These are phyloP conservation scores for Ceraclea dissimilis DNA, from an alignment of 2,888 invertebrate genomes.

Conservation along the genomic window DNA sequence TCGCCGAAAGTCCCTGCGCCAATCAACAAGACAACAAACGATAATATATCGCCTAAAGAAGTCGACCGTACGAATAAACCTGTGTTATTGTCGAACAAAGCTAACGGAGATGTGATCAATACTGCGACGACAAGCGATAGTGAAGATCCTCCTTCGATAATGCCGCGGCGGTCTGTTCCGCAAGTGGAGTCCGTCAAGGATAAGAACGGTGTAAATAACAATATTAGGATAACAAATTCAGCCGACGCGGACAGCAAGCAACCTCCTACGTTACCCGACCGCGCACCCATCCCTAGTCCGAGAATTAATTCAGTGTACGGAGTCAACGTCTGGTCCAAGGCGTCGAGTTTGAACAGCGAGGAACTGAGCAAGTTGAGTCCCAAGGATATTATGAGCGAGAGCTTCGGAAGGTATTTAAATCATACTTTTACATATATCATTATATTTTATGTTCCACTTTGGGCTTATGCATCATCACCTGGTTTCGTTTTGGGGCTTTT, in stretches of 20 bases:
- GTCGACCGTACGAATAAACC: constrained; percentile 24
- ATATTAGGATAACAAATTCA: neutral
- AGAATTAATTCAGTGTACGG: constrained; percentile 19
- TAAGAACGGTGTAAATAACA: constrained; percentile 1
- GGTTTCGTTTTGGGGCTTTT: no score
- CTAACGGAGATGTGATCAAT: constrained; percentile 16
- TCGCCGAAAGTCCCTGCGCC: constrained; percentile 18
- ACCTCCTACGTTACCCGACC: constrained; percentile 12
- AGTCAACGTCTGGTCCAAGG: neutral
- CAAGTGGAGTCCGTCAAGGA: neutral
- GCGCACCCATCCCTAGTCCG: constrained; percentile 22
- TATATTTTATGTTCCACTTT: neutral
- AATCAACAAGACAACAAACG: constrained; percentile 4
- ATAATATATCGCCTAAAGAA: constrained; percentile 16
- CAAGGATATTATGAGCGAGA: constrained; percentile 12
- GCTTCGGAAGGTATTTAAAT: constrained; percentile 9
- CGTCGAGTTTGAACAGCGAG: neutral
- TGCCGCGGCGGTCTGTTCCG: constrained; percentile 7
- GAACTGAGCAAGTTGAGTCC: constrained; percentile 8
- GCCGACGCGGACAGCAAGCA: neutral
- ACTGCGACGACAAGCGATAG: constrained; percentile 5
- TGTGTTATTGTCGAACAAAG: constrained; percentile 3
- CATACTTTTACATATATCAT: no score
- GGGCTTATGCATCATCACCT: no score
- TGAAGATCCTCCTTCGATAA: constrained; percentile 21